phyloP scores from a whole-genome alignment of 2,113 vertebrate genomes.

The Indicator maculatus region DNA sequence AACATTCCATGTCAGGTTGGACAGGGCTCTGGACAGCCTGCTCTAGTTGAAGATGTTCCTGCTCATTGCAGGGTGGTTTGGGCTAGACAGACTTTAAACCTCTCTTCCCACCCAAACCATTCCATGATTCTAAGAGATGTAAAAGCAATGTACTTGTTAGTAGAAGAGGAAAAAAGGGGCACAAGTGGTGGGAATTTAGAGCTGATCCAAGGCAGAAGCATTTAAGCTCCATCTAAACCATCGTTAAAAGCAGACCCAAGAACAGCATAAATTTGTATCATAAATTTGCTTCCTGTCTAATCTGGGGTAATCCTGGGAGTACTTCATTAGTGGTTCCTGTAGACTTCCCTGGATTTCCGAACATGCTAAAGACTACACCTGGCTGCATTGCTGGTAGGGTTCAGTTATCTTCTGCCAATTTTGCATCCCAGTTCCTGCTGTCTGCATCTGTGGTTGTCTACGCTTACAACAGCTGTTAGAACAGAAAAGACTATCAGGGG shows the following conservation, averaged over 20 bases:
- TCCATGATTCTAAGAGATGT: neutral
- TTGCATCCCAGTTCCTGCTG: neutral
- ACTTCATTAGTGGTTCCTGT: neutral
- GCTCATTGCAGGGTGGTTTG: too few relatives aligned
- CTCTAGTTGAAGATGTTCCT: too few relatives aligned
- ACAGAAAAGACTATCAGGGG: neutral
- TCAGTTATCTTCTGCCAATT: neutral
- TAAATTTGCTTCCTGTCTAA: neutral
- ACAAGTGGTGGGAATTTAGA: neutral
- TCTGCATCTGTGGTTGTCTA: neutral
- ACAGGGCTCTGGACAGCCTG: too few relatives aligned
- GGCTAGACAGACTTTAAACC: too few relatives aligned
- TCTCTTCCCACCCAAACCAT: too few relatives aligned
- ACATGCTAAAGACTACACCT: accelerated
- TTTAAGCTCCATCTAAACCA: neutral
- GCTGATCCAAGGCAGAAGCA: neutral
- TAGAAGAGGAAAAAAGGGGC: neutral
- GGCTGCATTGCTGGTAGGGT: neutral
- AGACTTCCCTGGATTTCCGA: neutral
- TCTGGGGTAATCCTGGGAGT: neutral
- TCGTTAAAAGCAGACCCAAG: neutral
- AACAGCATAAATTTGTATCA: too few relatives aligned
- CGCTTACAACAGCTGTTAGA: neutral
- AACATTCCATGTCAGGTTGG: too few relatives aligned
- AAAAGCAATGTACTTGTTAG: neutral